phyloP scores from a whole-genome alignment of 2,888 invertebrate species.

The Homarus gammarus region DNA sequence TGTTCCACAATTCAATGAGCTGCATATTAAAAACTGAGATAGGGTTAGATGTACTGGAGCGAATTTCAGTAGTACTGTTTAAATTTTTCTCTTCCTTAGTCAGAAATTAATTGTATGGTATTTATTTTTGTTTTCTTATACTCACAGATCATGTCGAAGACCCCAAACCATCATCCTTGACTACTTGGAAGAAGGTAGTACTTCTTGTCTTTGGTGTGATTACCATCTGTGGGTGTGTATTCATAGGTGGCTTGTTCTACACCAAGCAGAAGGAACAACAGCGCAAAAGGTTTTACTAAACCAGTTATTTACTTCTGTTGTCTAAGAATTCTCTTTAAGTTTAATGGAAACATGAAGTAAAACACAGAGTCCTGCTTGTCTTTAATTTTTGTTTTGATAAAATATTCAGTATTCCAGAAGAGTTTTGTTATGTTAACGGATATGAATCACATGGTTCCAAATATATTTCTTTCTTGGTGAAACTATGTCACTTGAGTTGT shows the following conservation, averaged over 20 bases:
- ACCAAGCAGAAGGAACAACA: constrained; percentile 94
- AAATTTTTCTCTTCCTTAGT: background rate
- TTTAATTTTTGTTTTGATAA: background rate
- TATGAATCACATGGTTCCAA: background rate
- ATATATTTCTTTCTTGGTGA: background rate
- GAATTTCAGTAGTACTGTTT: background rate
- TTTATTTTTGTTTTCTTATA: constrained; percentile 75
- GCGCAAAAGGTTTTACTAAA: constrained; percentile 90
- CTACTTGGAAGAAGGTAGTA: constrained; percentile 94
- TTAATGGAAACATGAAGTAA: background rate
- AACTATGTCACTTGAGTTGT: no score
- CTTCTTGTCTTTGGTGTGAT: constrained; percentile 91
- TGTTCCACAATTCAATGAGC: background rate
- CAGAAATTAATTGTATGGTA: background rate
- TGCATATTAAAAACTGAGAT: background rate
- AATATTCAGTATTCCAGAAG: background rate
- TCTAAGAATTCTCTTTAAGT: background rate
- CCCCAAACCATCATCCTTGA: constrained; percentile 89
- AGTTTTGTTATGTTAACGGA: background rate
- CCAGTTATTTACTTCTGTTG: background rate
- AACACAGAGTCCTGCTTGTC: background rate
- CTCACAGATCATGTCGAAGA: constrained; percentile 90
- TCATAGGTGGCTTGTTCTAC: constrained; percentile 94
- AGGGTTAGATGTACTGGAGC: background rate
- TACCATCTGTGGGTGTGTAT: constrained; percentile 89